Conservation (phyloP, 2,888 invertebrate species). For the Aporophyla lueneburgensis region DNA sequence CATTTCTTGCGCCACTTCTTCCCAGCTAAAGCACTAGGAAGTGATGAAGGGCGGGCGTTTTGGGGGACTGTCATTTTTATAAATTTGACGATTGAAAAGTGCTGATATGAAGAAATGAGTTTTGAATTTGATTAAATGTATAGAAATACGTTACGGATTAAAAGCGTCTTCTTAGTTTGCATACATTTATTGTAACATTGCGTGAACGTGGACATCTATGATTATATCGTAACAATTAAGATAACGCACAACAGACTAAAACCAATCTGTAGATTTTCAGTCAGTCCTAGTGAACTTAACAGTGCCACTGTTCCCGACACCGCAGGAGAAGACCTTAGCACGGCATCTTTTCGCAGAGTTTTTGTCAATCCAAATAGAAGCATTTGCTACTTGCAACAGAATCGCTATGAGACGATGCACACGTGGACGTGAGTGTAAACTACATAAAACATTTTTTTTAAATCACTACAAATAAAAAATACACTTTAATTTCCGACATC, state of each 20-base stretch:
- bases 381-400: conserved; percentile 37
- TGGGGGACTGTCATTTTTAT: too few species aligned
- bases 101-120: too few species aligned
- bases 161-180: not conserved
- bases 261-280: not conserved
- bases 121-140: not conserved
- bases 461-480: too few species aligned
- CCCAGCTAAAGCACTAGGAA: too few species aligned
- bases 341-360: conserved; percentile 35
- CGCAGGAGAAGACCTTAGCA: conserved; percentile 5
- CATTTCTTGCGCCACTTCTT: too few species aligned
- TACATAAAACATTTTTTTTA: not conserved
- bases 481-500: too few species aligned
- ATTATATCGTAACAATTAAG: not conserved
- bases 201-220: not conserved
- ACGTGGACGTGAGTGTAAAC: conserved; percentile 23
- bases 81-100: too few species aligned
- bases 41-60: too few species aligned
- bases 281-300: conserved; percentile 5
- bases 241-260: not conserved
- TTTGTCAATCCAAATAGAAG: conserved; percentile 28
- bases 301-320: conserved; percentile 11
- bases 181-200: not conserved
- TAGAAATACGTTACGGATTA: not conserved
- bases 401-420: conserved; percentile 30